Percentiles rank a stretch among this genome's conserved stretches.
Conservation (phyloP, 2,888 invertebrate genomes). For the Trachelus stipa region DNA sequence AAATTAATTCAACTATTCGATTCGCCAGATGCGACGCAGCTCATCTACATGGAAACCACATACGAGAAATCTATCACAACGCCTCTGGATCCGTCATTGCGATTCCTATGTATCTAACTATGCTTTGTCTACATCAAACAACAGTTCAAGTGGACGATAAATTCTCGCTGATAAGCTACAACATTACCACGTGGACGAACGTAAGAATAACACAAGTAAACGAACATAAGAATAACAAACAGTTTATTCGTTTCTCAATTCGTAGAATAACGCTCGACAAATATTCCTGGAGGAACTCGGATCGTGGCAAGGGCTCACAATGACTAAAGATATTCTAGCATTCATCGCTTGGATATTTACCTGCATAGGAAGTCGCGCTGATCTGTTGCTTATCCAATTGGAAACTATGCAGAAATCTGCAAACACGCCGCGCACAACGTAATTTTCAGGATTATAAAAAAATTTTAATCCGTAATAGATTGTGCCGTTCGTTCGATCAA, state of each 20-base stretch:
- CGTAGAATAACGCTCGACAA: constrained; percentile 8
- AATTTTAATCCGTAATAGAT: not conserved
- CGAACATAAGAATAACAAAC: too few species aligned
- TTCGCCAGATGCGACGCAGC: constrained; percentile 55
- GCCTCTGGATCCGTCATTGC: constrained; percentile 50
- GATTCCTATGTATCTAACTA: constrained; percentile 54
- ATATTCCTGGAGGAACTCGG: constrained; percentile 40
- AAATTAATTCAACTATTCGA: not conserved
- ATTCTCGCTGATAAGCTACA: constrained; percentile 45
- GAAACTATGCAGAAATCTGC: constrained; percentile 52
- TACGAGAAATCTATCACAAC: constrained; percentile 49
- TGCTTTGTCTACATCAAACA: constrained; percentile 55
- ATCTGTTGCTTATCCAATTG: constrained; percentile 53
- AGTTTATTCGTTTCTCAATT: not conserved
- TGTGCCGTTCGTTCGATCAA: not conserved
- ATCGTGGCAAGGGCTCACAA: constrained; percentile 52
- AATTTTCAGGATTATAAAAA: not conserved
- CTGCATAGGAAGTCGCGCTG: constrained; percentile 51
- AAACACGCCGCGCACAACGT: constrained; percentile 17
- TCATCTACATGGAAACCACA: constrained; percentile 47
- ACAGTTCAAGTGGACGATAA: constrained; percentile 49
- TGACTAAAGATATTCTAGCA: constrained; percentile 55
- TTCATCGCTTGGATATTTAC: constrained; percentile 58
- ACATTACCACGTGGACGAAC: constrained; percentile 25
- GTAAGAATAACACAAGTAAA: constrained; percentile 21